These are phyloP conservation scores for Gallinago solitaria DNA, from an alignment of 2,797 vertebrate species.

Conservation along the genomic window DNA sequence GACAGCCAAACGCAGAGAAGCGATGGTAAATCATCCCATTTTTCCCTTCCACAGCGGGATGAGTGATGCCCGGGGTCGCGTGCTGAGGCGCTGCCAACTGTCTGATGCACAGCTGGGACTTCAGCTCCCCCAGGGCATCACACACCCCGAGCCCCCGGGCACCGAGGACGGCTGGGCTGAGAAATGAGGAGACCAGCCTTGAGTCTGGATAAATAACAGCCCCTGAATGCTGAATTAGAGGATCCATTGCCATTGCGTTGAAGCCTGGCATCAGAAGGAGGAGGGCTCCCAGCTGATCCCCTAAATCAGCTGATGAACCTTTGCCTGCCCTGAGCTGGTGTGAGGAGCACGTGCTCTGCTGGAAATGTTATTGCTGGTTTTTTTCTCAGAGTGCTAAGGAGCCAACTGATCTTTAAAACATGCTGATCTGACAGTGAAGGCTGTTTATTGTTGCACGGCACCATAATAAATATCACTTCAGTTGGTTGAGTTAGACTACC, in stretches of 20 bases:
- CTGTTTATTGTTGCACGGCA: background rate
- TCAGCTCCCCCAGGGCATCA: background rate
- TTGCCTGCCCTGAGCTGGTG: background rate
- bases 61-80: background rate
- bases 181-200: background rate
- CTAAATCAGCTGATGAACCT: background rate
- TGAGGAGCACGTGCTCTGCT: background rate
- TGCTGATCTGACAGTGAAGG: background rate
- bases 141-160: rapidly evolving
- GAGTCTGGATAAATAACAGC: background rate
- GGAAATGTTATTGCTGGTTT: background rate
- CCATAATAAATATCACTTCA: background rate
- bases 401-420: background rate
- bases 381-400: background rate
- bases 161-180: background rate
- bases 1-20: background rate
- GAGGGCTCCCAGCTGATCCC: background rate
- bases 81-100: background rate
- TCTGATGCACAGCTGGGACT: background rate
- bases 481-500: background rate
- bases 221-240: background rate
- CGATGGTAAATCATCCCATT: background rate
- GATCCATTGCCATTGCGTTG: background rate
- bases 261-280: background rate
- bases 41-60: background rate